Conservation (phyloP, 2,113 vertebrate species). For the Beaufortia kweichowensis region DNA sequence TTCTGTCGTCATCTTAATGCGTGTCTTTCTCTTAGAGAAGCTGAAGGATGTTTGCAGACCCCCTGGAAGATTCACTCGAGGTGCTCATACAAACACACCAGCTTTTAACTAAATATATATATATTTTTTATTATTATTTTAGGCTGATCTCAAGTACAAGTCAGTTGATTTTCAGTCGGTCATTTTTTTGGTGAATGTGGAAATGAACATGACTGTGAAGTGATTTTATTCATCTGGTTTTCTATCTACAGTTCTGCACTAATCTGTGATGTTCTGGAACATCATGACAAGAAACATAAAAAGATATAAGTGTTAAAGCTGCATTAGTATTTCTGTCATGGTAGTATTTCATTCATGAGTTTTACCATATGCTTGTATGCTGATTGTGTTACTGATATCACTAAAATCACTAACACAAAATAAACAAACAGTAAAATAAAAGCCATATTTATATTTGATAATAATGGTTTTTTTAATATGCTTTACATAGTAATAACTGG, state of each 20-base stretch:
- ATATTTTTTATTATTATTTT: too few relatives aligned
- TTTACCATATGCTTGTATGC: neutral
- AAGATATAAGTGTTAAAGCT: neutral
- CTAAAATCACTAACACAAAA: neutral
- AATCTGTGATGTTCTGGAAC: slow-evolving; percentile 8
- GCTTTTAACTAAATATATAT: too few relatives aligned
- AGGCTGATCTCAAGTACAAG: too few relatives aligned
- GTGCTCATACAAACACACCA: neutral
- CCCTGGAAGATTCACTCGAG: slow-evolving; percentile 6
- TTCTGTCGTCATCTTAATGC: neutral
- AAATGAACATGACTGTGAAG: too few relatives aligned
- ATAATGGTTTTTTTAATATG: neutral
- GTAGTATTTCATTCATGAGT: slow-evolving; percentile 35
- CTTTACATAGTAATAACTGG: slow-evolving; percentile 12
- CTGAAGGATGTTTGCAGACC: slow-evolving; percentile 18
- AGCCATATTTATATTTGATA: neutral
- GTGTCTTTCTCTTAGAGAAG: slow-evolving; percentile 51
- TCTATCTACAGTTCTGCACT: slow-evolving; percentile 27
- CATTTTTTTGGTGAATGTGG: too few relatives aligned
- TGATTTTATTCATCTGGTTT: neutral
- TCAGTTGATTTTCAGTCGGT: too few relatives aligned
- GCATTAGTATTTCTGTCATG: neutral
- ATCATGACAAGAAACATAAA: neutral
- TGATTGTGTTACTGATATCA: neutral
- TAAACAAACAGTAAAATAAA: neutral